Conservation (phyloP, 2,888 invertebrate genomes). For the Sminthurinus aureus region DNA sequence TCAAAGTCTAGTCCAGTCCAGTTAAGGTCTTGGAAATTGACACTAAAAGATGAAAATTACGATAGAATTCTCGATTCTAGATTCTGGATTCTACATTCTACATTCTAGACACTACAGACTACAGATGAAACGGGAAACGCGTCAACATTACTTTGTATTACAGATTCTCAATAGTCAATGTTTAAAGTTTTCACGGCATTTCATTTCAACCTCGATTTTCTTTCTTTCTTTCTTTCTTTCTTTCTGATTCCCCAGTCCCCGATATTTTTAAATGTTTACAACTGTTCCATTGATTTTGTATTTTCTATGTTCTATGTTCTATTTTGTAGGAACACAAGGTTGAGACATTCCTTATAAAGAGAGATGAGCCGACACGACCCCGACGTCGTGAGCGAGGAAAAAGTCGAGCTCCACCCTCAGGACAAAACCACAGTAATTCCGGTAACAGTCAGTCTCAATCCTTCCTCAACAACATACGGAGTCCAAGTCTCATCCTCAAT, state of each 20-base stretch:
- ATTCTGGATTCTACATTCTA: too few relatives aligned
- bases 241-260: too few relatives aligned
- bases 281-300: not conserved
- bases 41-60: too few relatives aligned
- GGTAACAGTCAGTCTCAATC: constrained; percentile 52
- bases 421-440: not conserved
- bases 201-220: too few relatives aligned
- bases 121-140: not conserved
- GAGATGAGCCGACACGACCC: constrained; percentile 74
- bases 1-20: not conserved
- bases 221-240: too few relatives aligned
- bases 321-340: constrained; percentile 75
- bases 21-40: too few relatives aligned
- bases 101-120: not conserved
- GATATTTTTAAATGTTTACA: not conserved
- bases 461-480: constrained; percentile 49
- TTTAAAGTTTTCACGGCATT: too few relatives aligned
- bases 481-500: constrained; percentile 58
- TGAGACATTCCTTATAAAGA: constrained; percentile 86
- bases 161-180: too few relatives aligned
- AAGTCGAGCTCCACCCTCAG: not conserved
- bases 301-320: not conserved
- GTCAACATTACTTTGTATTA: too few relatives aligned
- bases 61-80: too few relatives aligned
- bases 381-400: constrained; percentile 53